These are phyloP conservation scores for Saccostrea glomerata DNA, from an alignment of 1,140 invertebrate genomes.

Conservation along the genomic window DNA sequence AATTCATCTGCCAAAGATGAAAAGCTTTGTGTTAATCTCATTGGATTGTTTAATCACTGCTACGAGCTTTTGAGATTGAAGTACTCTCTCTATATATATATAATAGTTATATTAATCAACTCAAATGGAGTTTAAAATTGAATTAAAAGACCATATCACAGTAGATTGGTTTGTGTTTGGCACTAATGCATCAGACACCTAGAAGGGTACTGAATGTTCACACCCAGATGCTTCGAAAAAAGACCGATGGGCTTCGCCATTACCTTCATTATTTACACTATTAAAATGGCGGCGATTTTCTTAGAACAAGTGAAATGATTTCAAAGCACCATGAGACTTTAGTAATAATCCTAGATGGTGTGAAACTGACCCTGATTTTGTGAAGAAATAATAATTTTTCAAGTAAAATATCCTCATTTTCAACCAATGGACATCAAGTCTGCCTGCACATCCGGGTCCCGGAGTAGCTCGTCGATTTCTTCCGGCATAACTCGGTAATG, in stretches of 20 bases:
- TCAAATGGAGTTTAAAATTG: background rate
- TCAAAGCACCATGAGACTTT: conserved; percentile 12
- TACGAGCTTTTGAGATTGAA: background rate
- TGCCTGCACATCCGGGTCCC: conserved; percentile 78
- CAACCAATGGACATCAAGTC: conserved; percentile 74
- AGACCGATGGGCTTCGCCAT: background rate
- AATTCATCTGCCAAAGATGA: background rate
- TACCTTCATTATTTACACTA: background rate
- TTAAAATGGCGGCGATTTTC: conserved; percentile 11
- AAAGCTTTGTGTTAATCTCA: conserved; percentile 13
- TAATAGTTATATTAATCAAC: background rate
- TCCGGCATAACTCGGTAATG: conserved; percentile 79
- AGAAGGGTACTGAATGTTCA: background rate
- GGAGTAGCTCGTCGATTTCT: conserved; percentile 80
- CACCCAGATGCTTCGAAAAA: background rate
- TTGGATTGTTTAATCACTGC: background rate
- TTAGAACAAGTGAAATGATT: conserved; percentile 5
- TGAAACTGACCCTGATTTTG: conserved; percentile 37
- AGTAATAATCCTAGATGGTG: background rate
- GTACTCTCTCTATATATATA: too few species aligned
- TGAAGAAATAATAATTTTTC: conserved; percentile 11
- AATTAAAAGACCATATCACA: conserved; percentile 32
- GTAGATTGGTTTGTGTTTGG: conserved; percentile 13
- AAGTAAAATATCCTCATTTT: background rate
- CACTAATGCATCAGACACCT: conserved; percentile 30